Percentiles rank a stretch among this genome's conserved stretches.
phyloP scores from a whole-genome alignment of 2,113 vertebrate species.

The Gyps fulvus region DNA sequence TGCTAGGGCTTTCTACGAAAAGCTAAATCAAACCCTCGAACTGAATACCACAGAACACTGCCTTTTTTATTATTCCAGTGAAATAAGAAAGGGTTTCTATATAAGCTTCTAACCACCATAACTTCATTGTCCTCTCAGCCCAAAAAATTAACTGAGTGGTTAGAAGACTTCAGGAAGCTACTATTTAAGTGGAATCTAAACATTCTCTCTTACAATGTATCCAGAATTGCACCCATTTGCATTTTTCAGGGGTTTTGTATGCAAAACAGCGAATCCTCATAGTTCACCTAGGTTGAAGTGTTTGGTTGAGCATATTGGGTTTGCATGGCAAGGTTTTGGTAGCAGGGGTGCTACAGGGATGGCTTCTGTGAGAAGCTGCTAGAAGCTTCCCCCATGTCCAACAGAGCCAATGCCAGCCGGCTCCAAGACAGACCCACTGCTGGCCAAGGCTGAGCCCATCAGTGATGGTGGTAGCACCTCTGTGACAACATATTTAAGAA shows the following conservation, averaged over 20 bases:
- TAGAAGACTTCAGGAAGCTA: not conserved
- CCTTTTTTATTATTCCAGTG: not conserved
- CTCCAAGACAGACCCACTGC: no score
- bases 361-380: no score
- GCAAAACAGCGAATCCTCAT: not conserved
- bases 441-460: no score
- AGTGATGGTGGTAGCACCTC: no score
- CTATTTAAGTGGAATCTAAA: not conserved
- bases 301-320: not conserved
- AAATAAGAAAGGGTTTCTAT: not conserved
- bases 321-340: no score
- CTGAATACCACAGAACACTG: not conserved
- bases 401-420: no score
- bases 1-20: accelerated
- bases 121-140: not conserved
- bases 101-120: not conserved
- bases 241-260: not conserved
- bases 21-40: not conserved
- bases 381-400: no score
- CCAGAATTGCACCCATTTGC: not conserved
- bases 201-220: not conserved
- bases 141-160: not conserved
- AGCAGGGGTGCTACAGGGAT: no score
- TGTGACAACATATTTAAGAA: no score
- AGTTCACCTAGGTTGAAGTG: not conserved